Base-by-base conservation (phyloP, 2,113 vertebrate species). In the Nyctibius bracteatus region DNA sequence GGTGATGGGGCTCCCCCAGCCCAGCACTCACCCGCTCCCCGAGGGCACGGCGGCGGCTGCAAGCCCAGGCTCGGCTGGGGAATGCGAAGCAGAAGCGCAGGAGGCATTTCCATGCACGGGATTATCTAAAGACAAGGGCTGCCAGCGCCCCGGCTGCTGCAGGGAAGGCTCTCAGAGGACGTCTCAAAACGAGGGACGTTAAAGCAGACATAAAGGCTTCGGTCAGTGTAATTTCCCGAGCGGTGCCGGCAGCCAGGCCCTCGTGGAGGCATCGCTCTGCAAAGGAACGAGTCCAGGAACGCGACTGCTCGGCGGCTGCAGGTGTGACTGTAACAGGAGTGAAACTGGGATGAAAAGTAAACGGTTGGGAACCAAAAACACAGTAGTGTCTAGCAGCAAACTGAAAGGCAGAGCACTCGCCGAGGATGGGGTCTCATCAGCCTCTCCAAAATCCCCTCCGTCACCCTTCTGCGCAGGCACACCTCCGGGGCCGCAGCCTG, bases 241-340 rank as follows among this genome's bases (percentile, higher is more conserved):
- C 14, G 63, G 47, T 79, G 79, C 79, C 57, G 58, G 75, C 62
- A 70, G 77, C 67, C 83, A 41, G 79, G 59, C 11, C 41, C 83
- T 73, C 52, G 71, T 41, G 21, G 43, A 81, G 68, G 41, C 47
- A 44, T 22, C 43, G 68, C 66, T 52, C 71, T 5, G 5, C 2
- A 33, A 19, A 39, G 78, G 58, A 77, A n/a, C 0, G 0, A 52
- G 23, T 4, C 75, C 14, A 1, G 82, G 82, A 90, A 90, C 0
- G 1, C 4, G 23, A 35, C 25, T 19, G 65, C 74, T 61, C 0
- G 2, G 62, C 8, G 2, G 62, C 43, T 59, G 70, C 61, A 86
- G 68, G 68, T 84, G 77, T 21, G 57, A 52, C 37, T 25, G 1
- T 11, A 88, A 77, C 0, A 70, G 81, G 37, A 70, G 33, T 54